Conservation (phyloP, 2,888 invertebrate species). For the Onchidella celtica region DNA sequence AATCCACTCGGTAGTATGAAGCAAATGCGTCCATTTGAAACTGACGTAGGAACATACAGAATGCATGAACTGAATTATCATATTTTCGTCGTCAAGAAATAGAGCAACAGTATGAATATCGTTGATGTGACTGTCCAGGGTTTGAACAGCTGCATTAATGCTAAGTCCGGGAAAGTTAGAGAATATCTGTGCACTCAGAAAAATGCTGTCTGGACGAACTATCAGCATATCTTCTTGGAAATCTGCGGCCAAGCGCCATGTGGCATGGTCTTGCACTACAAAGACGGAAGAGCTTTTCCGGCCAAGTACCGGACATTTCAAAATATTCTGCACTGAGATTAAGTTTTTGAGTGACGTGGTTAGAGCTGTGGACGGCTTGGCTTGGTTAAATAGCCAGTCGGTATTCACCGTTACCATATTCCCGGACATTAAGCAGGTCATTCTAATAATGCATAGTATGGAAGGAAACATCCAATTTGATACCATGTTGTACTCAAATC, state of each 20-base stretch:
- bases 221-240: neutral
- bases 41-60: neutral
- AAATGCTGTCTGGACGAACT: neutral
- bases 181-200: neutral
- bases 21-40: conserved; percentile 1
- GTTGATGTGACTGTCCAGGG: neutral
- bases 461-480: no score
- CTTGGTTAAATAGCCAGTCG: no score
- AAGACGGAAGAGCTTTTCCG: no score
- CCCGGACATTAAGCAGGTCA: no score
- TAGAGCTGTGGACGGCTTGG: no score
- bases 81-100: neutral
- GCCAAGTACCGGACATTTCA: no score
- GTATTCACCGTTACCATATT: no score
- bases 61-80: neutral
- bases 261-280: neutral
- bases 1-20: neutral
- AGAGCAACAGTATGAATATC: neutral
- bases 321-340: no score
- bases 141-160: neutral
- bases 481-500: no score
- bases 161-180: neutral
- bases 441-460: no score
- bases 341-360: no score
- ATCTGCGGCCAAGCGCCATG: neutral